These are phyloP conservation scores for Agelastica alni DNA, from an alignment of 2,888 invertebrate genomes.

Conservation along the genomic window DNA sequence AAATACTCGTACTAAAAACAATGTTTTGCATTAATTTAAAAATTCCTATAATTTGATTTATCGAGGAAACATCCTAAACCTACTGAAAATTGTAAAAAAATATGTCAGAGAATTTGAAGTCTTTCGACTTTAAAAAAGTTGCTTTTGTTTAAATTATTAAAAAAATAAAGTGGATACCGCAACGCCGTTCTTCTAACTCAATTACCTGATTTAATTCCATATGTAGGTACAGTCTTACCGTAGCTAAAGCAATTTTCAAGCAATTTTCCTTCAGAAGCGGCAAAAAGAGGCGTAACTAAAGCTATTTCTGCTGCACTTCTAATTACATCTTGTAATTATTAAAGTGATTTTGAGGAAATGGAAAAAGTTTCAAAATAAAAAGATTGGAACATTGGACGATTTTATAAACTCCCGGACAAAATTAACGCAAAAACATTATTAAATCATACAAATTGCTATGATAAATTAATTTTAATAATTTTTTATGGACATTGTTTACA, in stretches of 20 bases:
- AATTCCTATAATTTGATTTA: too few relatives aligned
- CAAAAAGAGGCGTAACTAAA: constrained; percentile 1
- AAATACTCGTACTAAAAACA: too few relatives aligned
- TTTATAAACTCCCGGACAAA: too few relatives aligned
- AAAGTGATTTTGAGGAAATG: background rate
- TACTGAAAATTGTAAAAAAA: too few relatives aligned
- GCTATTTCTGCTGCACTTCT: background rate
- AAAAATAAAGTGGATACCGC: constrained; percentile 5
- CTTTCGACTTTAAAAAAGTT: too few relatives aligned
- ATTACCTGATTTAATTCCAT: constrained; percentile 31
- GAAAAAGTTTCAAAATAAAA: background rate
- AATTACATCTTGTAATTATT: constrained; percentile 1
- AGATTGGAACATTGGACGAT: background rate
- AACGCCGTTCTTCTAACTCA: constrained; percentile 13
- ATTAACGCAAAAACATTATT: too few relatives aligned
- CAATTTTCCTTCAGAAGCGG: background rate
- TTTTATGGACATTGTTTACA: too few relatives aligned
- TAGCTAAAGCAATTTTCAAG: constrained; percentile 14
- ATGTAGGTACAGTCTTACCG: constrained; percentile 20
- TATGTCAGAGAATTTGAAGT: too few relatives aligned
- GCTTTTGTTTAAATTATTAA: background rate
- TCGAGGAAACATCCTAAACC: too few relatives aligned
- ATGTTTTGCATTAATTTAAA: too few relatives aligned
- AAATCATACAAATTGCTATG: too few relatives aligned
- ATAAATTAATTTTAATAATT: too few relatives aligned